Evolutionary conservation across 2,888 invertebrate species (phyloP), one percentile per base, ranked within the genome.

Genomic region (Sinhomidia bicolor): DNA sequence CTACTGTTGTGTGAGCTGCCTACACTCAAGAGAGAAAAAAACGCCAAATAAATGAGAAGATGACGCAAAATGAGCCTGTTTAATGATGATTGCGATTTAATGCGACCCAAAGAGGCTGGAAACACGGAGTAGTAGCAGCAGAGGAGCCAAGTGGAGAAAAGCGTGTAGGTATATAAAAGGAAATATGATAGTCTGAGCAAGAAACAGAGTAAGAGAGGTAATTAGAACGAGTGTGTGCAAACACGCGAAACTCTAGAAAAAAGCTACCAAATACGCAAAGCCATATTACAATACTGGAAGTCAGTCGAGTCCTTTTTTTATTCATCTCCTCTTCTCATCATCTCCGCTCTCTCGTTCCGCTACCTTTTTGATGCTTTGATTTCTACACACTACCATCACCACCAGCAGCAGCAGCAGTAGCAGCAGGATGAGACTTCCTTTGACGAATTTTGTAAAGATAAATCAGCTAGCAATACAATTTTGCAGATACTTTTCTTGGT

Each of bases 91-190:
- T 62, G 29, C 65, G 9, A 65, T 81, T 81, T 81, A 81, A 81
- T 81, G 47, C 91, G 92, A 26, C 92, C 91, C 6, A 85, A 89
- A 60, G 90, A 90, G 89, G 92, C 92, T 65, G 88, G 88, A 23
- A 88, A 80, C 76, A 79, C 89, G 71, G 83, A 90, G 62, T 78
- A 81, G 85, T 0, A 14, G 7, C 9, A 36, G 23, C 26, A 47
- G 17, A 51, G 51, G 76, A 76, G 54, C 17, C 14, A 10, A 51
- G 51, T n/a, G 1, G 26, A 44, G 23, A 41, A 20, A n/a, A n/a
- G n/a, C n/a, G n/a, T n/a, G n/a, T n/a, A n/a, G n/a, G n/a, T n/a
- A n/a, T n/a, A 36, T 17, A 57, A 71, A 41, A 71, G 36, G 51
- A 76, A 68, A 68, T 20, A 44, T 71, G 44, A 44, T 71, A 71